phyloP scores from a whole-genome alignment of 2,797 vertebrate species.

The Lutjanus campechanus region DNA sequence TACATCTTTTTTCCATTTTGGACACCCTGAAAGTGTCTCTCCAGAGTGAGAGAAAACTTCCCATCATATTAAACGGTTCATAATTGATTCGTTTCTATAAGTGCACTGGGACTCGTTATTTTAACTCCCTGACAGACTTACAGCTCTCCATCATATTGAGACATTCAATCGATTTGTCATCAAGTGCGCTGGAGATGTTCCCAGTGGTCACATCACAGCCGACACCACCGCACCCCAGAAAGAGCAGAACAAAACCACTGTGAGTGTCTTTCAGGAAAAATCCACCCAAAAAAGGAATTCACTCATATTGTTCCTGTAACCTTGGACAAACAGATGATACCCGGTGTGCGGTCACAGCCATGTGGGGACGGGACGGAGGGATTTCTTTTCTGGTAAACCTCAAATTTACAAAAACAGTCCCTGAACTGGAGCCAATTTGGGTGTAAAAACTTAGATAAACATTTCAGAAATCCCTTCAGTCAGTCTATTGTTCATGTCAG shows the following conservation, averaged over 20 bases:
- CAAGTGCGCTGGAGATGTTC: conserved; percentile 12
- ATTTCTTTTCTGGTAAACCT: conserved; percentile 32
- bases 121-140: conserved; percentile 25
- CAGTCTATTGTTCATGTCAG: conserved; percentile 26
- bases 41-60: conserved; percentile 1
- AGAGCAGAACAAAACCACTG: conserved; percentile 4
- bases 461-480: conserved; percentile 32
- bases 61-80: conserved; percentile 19
- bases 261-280: background rate
- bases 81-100: conserved; percentile 25
- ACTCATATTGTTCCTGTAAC: conserved; percentile 5
- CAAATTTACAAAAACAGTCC: background rate
- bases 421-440: conserved; percentile 20
- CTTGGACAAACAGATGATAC: conserved; percentile 8
- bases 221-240: conserved; percentile 1
- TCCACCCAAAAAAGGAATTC: conserved; percentile 34
- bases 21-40: background rate
- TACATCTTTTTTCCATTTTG: too few species aligned
- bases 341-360: background rate
- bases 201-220: conserved; percentile 20
- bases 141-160: conserved; percentile 31
- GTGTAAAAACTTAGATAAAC: conserved; percentile 41
- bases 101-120: conserved; percentile 4
- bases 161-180: conserved; percentile 35
- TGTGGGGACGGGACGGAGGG: background rate